These are phyloP conservation scores for Hestina assimilis DNA, from an alignment of 1,140 invertebrate genomes.

Conservation along the genomic window DNA sequence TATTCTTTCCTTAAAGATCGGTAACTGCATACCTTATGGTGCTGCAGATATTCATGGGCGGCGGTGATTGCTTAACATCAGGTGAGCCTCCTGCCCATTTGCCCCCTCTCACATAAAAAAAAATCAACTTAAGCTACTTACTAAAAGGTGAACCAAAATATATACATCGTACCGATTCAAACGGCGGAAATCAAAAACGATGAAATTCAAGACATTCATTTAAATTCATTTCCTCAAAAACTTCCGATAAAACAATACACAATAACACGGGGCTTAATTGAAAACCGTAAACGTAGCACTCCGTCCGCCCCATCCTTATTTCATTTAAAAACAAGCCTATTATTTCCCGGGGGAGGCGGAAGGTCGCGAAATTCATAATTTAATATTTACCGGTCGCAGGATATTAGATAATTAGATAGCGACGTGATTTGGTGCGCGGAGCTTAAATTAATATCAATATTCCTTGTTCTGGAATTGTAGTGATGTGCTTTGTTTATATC, in stretches of 20 bases:
- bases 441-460: slow-evolving; percentile 76
- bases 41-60: no score
- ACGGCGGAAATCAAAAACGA: background rate
- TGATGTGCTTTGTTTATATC: slow-evolving; percentile 34
- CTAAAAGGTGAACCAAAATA: no score
- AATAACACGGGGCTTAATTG: slow-evolving; percentile 33
- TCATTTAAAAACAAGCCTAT: slow-evolving; percentile 65
- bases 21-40: no score
- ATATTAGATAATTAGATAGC: slow-evolving; percentile 72
- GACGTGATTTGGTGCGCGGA: slow-evolving; percentile 70
- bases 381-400: slow-evolving; percentile 65
- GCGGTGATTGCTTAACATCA: no score
- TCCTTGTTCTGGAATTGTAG: slow-evolving; percentile 56
- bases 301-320: slow-evolving; percentile 46
- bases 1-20: no score
- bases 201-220: background rate
- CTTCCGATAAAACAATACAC: slow-evolving; percentile 25
- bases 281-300: slow-evolving; percentile 29
- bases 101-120: no score
- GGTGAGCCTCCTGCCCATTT: no score
- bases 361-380: slow-evolving; percentile 71
- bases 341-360: slow-evolving; percentile 64
- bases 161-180: background rate
- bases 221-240: slow-evolving; percentile 10
- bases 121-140: no score